phyloP scores from a whole-genome alignment of 92 coral and sea anemone species.

The Phymanthus crucifer region DNA sequence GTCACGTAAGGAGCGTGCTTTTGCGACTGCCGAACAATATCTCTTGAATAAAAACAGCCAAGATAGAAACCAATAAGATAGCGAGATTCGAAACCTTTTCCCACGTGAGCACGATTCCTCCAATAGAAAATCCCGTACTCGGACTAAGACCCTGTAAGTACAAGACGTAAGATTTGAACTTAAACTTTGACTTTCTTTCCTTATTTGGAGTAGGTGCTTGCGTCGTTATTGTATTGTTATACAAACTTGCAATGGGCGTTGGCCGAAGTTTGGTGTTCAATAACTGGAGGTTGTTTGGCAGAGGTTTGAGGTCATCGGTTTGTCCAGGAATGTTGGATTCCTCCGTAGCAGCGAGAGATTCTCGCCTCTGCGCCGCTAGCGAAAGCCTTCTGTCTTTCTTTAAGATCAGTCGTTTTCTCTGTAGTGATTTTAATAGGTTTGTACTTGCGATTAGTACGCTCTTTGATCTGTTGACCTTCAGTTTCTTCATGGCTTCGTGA shows the following conservation, averaged over 20 bases:
- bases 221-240: constrained; percentile 9
- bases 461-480: constrained; percentile 69
- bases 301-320: constrained; percentile 18
- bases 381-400: constrained; percentile 77
- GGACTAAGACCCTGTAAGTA: constrained; percentile 85
- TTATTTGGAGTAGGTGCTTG: constrained; percentile 13
- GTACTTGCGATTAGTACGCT: constrained; percentile 88
- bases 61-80: constrained; percentile 73
- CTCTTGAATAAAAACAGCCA: constrained; percentile 90
- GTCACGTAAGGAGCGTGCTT: constrained; percentile 59
- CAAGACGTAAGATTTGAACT: constrained; percentile 88
- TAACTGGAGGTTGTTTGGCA: constrained; percentile 35
- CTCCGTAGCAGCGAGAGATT: constrained; percentile 38
- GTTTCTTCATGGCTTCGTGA: constrained; percentile 84
- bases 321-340: background rate
- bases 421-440: constrained; percentile 64
- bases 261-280: constrained; percentile 1
- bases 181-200: constrained; percentile 69
- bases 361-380: constrained; percentile 59
- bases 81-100: constrained; percentile 87
- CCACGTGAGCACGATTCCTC: constrained; percentile 88
- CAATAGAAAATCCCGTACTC: constrained; percentile 86
- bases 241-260: background rate
- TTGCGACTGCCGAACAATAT: constrained; percentile 90
- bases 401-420: constrained; percentile 74